A percentile compares a stretch with the other conserved stretches of the same genome.
Conservation (phyloP, 2,113 vertebrate genomes). For the Hypanus sabinus region DNA sequence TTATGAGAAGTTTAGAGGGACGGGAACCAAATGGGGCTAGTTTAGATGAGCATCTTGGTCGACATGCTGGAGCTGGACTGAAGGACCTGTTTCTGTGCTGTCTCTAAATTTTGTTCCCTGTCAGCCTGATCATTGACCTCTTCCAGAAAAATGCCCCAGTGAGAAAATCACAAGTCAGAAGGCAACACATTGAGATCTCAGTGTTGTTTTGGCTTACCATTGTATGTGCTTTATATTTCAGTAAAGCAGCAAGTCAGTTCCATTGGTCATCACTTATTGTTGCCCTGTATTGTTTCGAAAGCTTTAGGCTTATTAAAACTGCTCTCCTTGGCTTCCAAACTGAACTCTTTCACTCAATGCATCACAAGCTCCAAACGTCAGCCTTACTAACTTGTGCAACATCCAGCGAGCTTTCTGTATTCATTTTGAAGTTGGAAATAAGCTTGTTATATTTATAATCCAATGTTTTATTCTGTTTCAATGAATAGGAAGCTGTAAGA, state of each 20-base stretch:
- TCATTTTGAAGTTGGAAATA: constrained; percentile 3
- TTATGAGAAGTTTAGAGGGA: too few species aligned
- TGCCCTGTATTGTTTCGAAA: too few species aligned
- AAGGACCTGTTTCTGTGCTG: too few species aligned
- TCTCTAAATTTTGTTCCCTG: background rate
- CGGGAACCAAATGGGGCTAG: too few species aligned
- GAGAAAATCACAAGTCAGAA: background rate
- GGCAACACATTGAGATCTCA: background rate
- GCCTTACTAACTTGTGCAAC: background rate
- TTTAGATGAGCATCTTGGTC: too few species aligned
- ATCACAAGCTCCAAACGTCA: background rate
- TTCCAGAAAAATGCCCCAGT: background rate
- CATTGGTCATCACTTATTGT: background rate
- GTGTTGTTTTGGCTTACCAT: background rate
- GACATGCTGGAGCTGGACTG: too few species aligned
- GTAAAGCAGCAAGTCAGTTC: background rate
- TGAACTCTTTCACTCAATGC: background rate
- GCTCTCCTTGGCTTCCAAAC: background rate
- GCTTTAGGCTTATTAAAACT: background rate
- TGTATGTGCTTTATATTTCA: background rate
- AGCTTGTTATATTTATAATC: background rate
- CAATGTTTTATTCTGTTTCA: constrained; percentile 32
- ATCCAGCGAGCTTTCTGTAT: background rate
- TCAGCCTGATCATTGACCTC: background rate
- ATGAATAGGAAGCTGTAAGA: constrained; percentile 10